These are phyloP conservation scores for Heterocephalus glaber DNA, from an alignment of 2,113 vertebrate genomes.

Conservation along the genomic window DNA sequence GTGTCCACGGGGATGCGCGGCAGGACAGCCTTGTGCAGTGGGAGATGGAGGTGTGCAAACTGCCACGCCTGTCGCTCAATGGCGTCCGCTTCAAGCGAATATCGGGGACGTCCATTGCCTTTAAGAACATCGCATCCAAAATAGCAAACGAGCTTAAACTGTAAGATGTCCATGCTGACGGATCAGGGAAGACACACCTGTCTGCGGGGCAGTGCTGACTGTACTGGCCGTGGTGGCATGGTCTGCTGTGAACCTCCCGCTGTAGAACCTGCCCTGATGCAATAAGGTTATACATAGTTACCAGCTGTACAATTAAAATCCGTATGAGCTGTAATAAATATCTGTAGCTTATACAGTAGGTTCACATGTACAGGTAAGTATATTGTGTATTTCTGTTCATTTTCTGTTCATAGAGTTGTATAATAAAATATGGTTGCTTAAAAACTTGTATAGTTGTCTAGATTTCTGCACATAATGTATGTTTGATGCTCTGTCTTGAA, in stretches of 20 bases:
- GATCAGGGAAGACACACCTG: conserved; percentile 88
- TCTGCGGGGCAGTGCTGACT: conserved; percentile 89
- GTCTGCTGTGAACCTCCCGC: conserved; percentile 86
- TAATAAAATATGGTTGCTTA: conserved; percentile 95
- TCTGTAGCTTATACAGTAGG: conserved; percentile 89
- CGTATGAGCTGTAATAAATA: conserved; percentile 87
- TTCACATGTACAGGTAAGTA: conserved; percentile 95
- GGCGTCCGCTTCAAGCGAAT: conserved; percentile 98
- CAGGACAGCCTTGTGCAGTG: conserved; percentile 97
- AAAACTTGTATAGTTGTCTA: conserved; percentile 96
- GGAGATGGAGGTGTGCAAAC: conserved; percentile 99
- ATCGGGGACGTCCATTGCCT: conserved; percentile 97
- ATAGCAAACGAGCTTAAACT: conserved; percentile 99
- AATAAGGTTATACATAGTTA: conserved; percentile 95
- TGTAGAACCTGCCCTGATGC: conserved; percentile 91
- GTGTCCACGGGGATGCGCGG: conserved; percentile 95
- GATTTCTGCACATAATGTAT: conserved; percentile 92
- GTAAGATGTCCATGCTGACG: conserved; percentile 85
- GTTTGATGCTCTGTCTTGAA: conserved; percentile 88
- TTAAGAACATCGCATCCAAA: conserved; percentile 99
- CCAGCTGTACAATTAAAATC: conserved; percentile 89
- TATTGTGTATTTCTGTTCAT: conserved; percentile 93
- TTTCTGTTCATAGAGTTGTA: conserved; percentile 95
- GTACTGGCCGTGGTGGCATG: conserved; percentile 86
- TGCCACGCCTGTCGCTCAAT: conserved; percentile 95